phyloP scores from a whole-genome alignment of 2,797 vertebrate species.

The Leucoraja ocellata region DNA sequence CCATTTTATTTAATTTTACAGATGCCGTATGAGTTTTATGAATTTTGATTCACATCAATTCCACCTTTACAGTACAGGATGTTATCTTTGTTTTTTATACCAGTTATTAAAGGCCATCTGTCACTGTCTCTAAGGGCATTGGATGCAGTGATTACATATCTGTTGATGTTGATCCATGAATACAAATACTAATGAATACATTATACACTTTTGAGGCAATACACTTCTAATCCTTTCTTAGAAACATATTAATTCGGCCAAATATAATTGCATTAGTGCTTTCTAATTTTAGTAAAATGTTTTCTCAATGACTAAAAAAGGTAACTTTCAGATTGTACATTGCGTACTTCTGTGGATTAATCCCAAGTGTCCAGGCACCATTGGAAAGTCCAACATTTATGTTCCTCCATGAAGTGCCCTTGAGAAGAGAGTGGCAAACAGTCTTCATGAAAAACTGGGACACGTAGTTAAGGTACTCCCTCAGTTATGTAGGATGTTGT shows the following conservation, averaged over 20 bases:
- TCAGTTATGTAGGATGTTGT: too few species aligned
- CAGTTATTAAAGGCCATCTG: conserved; percentile 23
- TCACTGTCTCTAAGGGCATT: not conserved
- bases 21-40: not conserved
- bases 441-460: too few species aligned
- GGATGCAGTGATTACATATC: not conserved
- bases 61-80: not conserved
- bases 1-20: not conserved
- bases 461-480: too few species aligned
- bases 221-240: not conserved
- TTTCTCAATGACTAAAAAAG: not conserved
- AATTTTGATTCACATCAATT: not conserved
- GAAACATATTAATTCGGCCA: not conserved
- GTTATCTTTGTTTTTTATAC: not conserved
- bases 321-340: not conserved
- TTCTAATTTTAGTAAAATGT: not conserved
- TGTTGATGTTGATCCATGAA: not conserved
- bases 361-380: too few species aligned
- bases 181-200: conserved; percentile 8
- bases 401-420: too few species aligned
- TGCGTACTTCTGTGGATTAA: too few species aligned
- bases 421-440: too few species aligned
- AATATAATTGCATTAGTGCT: not conserved
- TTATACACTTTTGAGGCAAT: not conserved
- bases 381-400: too few species aligned